Evolutionary conservation across 2,113 vertebrate species (phyloP).

Genomic region (Cottus gobio): DNA sequence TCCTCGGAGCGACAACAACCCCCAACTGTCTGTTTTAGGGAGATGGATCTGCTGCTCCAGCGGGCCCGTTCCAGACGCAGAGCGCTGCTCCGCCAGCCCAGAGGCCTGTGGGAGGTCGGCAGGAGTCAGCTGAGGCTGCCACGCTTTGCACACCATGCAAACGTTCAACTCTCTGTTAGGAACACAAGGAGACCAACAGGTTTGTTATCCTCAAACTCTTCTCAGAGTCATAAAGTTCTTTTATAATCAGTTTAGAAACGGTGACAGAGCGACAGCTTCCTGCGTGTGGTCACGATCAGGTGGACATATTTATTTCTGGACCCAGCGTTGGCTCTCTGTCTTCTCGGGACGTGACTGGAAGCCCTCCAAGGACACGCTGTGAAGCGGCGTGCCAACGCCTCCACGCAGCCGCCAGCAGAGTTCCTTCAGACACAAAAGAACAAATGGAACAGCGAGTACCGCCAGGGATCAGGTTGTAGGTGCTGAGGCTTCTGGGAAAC

Average conservation of each 20-base stretch:
- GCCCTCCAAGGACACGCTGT: conserved; percentile 72
- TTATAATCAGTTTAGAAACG: too few relatives aligned
- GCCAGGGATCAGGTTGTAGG: conserved; percentile 39
- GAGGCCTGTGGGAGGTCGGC: too few relatives aligned
- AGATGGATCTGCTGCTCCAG: neutral
- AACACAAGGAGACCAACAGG: too few relatives aligned
- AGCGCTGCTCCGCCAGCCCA: too few relatives aligned
- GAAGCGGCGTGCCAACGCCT: conserved; percentile 60
- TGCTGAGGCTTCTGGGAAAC: conserved; percentile 51
- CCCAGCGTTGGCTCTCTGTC: conserved; percentile 20
- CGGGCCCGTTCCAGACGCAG: neutral
- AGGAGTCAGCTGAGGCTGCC: too few relatives aligned
- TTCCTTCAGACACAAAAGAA: conserved; percentile 55
- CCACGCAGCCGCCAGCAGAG: conserved; percentile 40
- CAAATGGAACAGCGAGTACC: too few relatives aligned
- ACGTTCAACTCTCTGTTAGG: too few relatives aligned
- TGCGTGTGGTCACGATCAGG: neutral
- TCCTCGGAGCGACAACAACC: neutral
- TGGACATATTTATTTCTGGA: conserved; percentile 58
- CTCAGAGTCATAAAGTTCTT: too few relatives aligned
- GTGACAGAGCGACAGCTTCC: too few relatives aligned
- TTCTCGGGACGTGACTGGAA: conserved; percentile 64
- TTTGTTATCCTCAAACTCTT: too few relatives aligned
- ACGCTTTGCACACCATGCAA: too few relatives aligned
- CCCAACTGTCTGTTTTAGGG: neutral